Base-by-base conservation (phyloP, 37 sponge, comb jelly and placozoan species). In the Lycopodina hypogea region DNA sequence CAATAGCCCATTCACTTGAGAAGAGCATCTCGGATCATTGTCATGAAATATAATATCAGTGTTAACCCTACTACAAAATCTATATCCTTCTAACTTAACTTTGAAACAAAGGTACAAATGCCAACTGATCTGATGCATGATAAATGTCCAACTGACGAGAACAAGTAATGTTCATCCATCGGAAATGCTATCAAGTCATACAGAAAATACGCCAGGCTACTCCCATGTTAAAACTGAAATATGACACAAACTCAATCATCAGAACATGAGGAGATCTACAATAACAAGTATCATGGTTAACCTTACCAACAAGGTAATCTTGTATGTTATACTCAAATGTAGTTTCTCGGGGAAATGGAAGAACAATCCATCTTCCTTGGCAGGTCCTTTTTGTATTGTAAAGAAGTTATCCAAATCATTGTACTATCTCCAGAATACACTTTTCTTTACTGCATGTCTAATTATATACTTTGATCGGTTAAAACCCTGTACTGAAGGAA, bases 71-170 rank as follows among this genome's bases (percentile, higher is more conserved):
- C 72, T 14, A 71, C 78, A 32, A 72, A 73, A 11, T 76, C 30
- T 56, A 57, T 74, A 30, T 78, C 78, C 14, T 74, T 73, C 61
- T 53, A 83, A 74, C 55, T 83, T 28, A 78, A 83, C 82, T 87
- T 81, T 34, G 88, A 78, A 21, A 24, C 74, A 39, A 55, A 87
- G 23, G 75, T 82, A 28, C 39, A 73, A n/a, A 19, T 81, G 42
- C 82, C 82, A 9, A 39, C 71, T 12, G 82, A 76, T 36, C 21
- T 83, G 3, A n/a, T 58, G 69, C 73, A 75, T 63, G 57, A 40
- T 3, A 37, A 48, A 2, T 33, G 45, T n/a, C n/a, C n/a, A n/a
- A n/a, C n/a, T n/a, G n/a, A n/a, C 4, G 24, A 17, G 6, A 7
- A 60, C 61, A n/a, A 28, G 24, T 6, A 26, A 60, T 60, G 24